These are phyloP conservation scores for Phaonia tiefii DNA, from an alignment of 2,888 invertebrate genomes.

Conservation along the genomic window DNA sequence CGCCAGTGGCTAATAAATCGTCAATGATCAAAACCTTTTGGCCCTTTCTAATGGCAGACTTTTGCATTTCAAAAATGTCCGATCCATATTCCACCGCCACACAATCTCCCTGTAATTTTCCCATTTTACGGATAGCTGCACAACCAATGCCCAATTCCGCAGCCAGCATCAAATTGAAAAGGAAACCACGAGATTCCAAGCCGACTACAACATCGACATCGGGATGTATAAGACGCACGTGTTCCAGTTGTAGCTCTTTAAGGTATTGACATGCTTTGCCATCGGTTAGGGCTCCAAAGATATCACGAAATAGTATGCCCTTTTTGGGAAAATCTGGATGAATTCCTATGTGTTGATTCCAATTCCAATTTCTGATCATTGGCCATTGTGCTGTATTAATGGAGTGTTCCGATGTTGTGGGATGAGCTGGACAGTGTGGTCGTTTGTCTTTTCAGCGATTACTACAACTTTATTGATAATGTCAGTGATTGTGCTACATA, in stretches of 20 bases:
- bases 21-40: slow-evolving; percentile 93
- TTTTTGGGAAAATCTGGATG: slow-evolving; percentile 93
- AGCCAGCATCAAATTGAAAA: slow-evolving; percentile 93
- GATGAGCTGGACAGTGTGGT: too few species aligned
- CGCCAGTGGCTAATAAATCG: slow-evolving; percentile 97
- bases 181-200: slow-evolving; percentile 96
- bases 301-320: slow-evolving; percentile 93
- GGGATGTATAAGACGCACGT: slow-evolving; percentile 82
- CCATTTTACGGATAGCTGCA: slow-evolving; percentile 95
- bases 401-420: too few species aligned
- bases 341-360: slow-evolving; percentile 84
- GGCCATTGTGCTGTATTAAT: slow-evolving; percentile 63
- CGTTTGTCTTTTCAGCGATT: background rate
- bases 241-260: slow-evolving; percentile 86
- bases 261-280: slow-evolving; percentile 87
- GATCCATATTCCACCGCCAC: slow-evolving; percentile 86
- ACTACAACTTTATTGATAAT: slow-evolving; percentile 15
- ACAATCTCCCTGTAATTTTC: slow-evolving; percentile 95
- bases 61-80: slow-evolving; percentile 94
- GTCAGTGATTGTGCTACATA: background rate
- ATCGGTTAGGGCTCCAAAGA: slow-evolving; percentile 92
- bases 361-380: slow-evolving; percentile 82
- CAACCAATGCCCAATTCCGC: slow-evolving; percentile 90
- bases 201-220: slow-evolving; percentile 90
- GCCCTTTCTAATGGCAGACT: slow-evolving; percentile 84